Percentiles rank a stretch among this genome's conserved stretches.
phyloP scores from a whole-genome alignment of 1,140 invertebrate species.

The Ceratina japonica region DNA sequence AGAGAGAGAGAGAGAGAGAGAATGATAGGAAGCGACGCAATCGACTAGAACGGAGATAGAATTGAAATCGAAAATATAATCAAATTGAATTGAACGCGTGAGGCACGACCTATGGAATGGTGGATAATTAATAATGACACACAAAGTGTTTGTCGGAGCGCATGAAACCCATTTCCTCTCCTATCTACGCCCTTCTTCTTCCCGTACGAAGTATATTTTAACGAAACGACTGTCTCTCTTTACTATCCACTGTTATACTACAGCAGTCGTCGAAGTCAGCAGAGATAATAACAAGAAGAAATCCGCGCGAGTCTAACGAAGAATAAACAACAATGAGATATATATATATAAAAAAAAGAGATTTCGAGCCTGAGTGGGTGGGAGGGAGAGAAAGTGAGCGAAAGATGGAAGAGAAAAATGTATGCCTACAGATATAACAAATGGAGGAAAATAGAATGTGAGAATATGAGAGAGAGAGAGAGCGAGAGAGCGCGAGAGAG shows the following conservation, averaged over 20 bases:
- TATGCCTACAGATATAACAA: no score
- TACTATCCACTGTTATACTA: conserved; percentile 61
- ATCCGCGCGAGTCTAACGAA: conserved; percentile 9
- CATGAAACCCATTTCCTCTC: conserved; percentile 66
- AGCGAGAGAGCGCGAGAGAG: no score
- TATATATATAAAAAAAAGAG: background rate
- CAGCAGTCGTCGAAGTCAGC: conserved; percentile 55
- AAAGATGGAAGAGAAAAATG: no score
- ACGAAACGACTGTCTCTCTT: conserved; percentile 58
- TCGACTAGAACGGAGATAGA: background rate
- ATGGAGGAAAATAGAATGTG: background rate
- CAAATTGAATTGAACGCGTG: no score
- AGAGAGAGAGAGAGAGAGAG: background rate
- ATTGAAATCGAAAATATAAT: background rate
- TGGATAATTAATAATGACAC: background rate
- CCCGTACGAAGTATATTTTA: conserved; percentile 60
- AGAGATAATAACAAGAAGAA: conserved; percentile 1
- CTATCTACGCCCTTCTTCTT: conserved; percentile 56
- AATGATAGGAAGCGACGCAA: background rate
- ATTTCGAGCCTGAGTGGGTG: conserved; percentile 15
- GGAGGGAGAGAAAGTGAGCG: conserved; percentile 5
- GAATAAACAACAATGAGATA: background rate
- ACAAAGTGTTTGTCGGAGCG: conserved; percentile 36
- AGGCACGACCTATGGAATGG: background rate
- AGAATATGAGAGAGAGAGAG: background rate